Percentiles rank a stretch among this genome's conserved stretches.
Conservation (phyloP, 1,140 invertebrate species). For the Sitodiplosis mosellana region DNA sequence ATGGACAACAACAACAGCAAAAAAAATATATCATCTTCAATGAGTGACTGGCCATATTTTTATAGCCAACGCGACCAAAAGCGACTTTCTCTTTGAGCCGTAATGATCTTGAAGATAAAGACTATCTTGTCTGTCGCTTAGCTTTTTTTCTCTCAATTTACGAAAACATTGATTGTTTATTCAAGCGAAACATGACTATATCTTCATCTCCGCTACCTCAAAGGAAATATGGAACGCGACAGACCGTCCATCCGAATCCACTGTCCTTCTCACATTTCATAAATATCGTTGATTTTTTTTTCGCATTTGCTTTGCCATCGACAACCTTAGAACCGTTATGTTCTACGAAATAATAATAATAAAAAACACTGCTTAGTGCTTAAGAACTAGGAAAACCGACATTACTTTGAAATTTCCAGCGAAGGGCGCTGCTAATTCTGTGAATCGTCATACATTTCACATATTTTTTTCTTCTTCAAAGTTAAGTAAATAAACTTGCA, state of each 20-base stretch:
- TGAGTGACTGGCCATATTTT: no score
- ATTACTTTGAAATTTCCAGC: not conserved
- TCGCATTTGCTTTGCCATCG: not conserved
- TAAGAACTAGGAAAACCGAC: no score
- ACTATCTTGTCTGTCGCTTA: not conserved
- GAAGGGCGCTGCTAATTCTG: not conserved
- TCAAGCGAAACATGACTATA: not conserved
- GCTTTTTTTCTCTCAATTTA: not conserved
- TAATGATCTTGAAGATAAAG: no score
- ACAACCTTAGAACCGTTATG: no score
- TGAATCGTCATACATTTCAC: not conserved
- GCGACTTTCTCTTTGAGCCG: no score
- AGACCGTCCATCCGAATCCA: not conserved
- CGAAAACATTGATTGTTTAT: not conserved
- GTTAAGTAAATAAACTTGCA: not conserved
- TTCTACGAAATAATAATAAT: no score
- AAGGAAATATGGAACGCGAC: no score
- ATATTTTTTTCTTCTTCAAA: not conserved
- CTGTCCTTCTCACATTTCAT: not conserved
- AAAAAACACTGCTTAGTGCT: no score
- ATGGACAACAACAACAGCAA: no score
- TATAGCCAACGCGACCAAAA: no score
- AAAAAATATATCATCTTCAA: no score
- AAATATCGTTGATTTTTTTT: not conserved
- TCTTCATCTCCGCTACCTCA: not conserved